Evolutionary conservation across 2,113 vertebrate genomes (phyloP).

Genomic region (Lepisosteus oculatus): DNA sequence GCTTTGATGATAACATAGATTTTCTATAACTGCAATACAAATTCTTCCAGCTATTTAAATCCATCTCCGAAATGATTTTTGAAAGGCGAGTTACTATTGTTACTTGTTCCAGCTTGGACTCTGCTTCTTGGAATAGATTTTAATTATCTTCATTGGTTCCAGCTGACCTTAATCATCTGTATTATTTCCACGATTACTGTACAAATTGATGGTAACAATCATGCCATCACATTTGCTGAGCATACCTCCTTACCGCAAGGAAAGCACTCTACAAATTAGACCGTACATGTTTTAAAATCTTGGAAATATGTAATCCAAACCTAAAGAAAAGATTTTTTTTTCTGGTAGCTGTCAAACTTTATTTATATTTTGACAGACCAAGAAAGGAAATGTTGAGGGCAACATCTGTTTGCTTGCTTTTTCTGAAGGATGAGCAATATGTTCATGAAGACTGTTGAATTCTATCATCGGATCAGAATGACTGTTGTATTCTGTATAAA

Average conservation of each 20-base stretch:
- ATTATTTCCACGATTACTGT: conserved; percentile 23
- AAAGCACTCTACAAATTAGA: background rate
- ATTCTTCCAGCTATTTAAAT: background rate
- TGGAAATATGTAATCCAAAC: background rate
- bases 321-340: background rate
- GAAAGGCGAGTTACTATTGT: background rate
- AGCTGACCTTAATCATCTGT: conserved; percentile 21
- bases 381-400: too few species aligned
- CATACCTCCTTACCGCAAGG: background rate
- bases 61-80: background rate
- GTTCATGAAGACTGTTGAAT: background rate
- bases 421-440: too few species aligned
- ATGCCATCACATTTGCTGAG: conserved; percentile 5
- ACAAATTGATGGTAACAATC: conserved; percentile 22
- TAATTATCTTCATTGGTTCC: conserved; percentile 13
- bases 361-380: too few species aligned
- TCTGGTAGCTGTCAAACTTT: background rate
- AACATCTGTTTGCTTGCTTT: too few species aligned
- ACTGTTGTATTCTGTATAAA: too few species aligned
- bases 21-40: background rate
- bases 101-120: background rate
- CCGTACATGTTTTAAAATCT: conserved; percentile 4
- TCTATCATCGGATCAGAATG: too few species aligned
- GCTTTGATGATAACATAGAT: too few species aligned
- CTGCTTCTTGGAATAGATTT: conserved; percentile 10